Evolutionary conservation across 2,113 vertebrate species (phyloP), one percentile per base, ranked within the genome.

Genomic region (Erinaceus europaeus): DNA sequence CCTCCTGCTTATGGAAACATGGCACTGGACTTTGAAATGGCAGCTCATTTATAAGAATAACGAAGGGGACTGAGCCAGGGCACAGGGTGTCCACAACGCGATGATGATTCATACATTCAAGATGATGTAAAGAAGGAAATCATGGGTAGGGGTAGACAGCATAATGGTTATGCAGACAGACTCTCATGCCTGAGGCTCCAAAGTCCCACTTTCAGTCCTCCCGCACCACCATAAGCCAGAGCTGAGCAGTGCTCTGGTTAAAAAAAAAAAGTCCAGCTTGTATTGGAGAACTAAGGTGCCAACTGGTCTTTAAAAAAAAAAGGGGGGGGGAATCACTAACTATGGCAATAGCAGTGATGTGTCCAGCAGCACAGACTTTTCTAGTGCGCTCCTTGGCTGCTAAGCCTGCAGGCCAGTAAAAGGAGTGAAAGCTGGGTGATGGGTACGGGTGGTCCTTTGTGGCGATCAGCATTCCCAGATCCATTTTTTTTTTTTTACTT

Each of bases 311-410:
- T n/a, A n/a, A n/a, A n/a, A n/a, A n/a, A n/a, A n/a, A n/a, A n/a
- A n/a, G n/a, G n/a, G n/a, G n/a, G n/a, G n/a, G n/a, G n/a, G n/a
- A 87, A 61, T 87, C 64, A 87, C 53, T 71, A 84, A 80, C 36
- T 20, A 52, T 8, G 81, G 69, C 21, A 61, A n/a, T 38, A 52
- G 40, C 64, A 50, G 36, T 52, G 40, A 71, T 57, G 65, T 87
- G 86, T 89, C 61, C 81, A 61, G 64, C 44, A 68, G 46, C 27
- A 77, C 50, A 91, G 93, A 71, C 14, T 79, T 86, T 92, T 82
- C 62, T 87, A 46, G 80, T 76, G 48, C 57, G 87, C 62, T 91
- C 62, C 38, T 79, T 81, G 68, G 89, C 29, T n/a, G 48, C 72
- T 76, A 76, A 69, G 57, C 21, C 36, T 27, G 59, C 13, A 53